phyloP scores from a whole-genome alignment of 30 jellyfish, hydroid and myxozoan species.

The Pseudorhiza aurosa region DNA sequence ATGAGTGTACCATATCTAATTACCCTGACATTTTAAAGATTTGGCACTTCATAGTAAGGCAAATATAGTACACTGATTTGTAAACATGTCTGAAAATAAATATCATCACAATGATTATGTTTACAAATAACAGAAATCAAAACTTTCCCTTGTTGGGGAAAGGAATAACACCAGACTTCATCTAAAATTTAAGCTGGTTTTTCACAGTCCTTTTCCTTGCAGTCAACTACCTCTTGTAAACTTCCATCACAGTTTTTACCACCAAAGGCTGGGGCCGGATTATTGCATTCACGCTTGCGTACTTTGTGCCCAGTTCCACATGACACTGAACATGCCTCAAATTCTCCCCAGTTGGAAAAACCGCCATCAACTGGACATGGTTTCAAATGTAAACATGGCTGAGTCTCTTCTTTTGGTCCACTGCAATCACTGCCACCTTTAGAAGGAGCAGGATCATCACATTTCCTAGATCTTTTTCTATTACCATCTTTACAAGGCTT shows the following conservation, averaged over 20 bases:
- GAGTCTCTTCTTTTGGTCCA: conserved; percentile 34
- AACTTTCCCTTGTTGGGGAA: no score
- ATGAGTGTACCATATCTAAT: no score
- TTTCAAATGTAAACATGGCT: conserved; percentile 43
- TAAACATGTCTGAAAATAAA: no score
- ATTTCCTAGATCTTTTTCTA: conserved; percentile 60
- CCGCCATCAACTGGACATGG: conserved; percentile 88
- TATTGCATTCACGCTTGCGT: conserved; percentile 62
- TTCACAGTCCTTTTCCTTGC: conserved; percentile 62
- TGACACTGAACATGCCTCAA: conserved; percentile 48
- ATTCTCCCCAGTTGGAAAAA: conserved; percentile 63
- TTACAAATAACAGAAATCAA: no score
- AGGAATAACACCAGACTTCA: no score
- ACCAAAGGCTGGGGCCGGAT: conserved; percentile 79
- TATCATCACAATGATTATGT: no score
- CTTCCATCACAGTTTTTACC: conserved; percentile 72
- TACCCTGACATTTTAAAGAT: no score
- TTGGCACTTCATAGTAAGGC: no score
- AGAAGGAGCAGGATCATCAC: conserved; percentile 78
- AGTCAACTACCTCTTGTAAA: conserved; percentile 45
- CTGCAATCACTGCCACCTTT: conserved; percentile 63
- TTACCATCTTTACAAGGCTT: conserved; percentile 72
- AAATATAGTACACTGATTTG: no score
- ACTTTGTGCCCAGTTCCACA: conserved; percentile 71
- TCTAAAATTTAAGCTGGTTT: no score